phyloP scores from a whole-genome alignment of 1,140 invertebrate genomes.

The Orchestia grillus region DNA sequence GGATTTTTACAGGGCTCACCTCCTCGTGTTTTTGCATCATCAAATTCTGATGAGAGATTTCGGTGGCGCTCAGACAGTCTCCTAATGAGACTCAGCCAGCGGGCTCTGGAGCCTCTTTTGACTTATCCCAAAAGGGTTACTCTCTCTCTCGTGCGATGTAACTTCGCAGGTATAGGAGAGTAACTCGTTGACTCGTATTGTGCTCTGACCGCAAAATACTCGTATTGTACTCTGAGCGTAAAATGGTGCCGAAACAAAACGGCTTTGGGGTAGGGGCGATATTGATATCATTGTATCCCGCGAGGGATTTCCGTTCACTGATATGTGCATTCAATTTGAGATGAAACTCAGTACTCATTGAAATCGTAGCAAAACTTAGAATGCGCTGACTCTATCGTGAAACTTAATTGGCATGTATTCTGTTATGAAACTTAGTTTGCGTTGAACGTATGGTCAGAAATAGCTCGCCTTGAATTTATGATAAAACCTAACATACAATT shows the following conservation, averaged over 20 bases:
- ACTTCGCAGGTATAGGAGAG: not conserved
- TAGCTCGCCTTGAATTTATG: no score
- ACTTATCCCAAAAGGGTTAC: not conserved
- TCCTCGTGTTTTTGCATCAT: not conserved
- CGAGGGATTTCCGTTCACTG: not conserved
- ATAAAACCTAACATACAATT: no score
- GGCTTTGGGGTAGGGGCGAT: not conserved
- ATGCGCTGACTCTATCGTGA: no score
- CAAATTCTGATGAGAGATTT: slow-evolving; percentile 11
- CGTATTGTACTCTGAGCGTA: not conserved
- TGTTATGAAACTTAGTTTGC: no score
- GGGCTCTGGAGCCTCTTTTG: not conserved
- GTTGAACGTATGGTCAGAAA: no score
- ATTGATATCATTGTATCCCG: not conserved
- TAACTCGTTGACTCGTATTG: not conserved
- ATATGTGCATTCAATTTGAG: not conserved
- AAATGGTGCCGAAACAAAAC: not conserved
- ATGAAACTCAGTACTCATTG: no score
- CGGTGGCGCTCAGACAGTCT: not conserved
- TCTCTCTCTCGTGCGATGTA: not conserved
- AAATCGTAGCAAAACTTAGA: no score
- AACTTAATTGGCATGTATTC: no score
- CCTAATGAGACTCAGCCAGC: not conserved
- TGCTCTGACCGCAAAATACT: not conserved
- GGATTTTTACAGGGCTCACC: not conserved